phyloP scores from a whole-genome alignment of 2,113 vertebrate species.

The Tenebrosternarchus preto region DNA sequence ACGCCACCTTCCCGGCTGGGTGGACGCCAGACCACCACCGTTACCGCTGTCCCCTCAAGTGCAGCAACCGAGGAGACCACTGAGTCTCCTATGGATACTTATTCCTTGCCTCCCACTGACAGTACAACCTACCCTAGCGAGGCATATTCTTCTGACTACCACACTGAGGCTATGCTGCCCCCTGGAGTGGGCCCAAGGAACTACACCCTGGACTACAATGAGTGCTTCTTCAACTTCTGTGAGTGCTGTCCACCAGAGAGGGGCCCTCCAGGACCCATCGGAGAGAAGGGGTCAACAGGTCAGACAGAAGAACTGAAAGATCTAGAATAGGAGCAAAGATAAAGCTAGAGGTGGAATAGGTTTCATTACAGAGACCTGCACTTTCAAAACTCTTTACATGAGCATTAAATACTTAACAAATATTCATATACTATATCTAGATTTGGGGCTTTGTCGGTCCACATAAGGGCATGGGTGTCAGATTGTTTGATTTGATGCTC shows the following conservation, averaged over 20 bases:
- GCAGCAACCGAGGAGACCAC: conserved; percentile 61
- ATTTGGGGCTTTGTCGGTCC: conserved; percentile 2
- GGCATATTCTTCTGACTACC: conserved; percentile 65
- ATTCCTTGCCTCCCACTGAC: conserved; percentile 58
- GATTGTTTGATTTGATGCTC: conserved; percentile 20
- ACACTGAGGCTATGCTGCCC: conserved; percentile 66
- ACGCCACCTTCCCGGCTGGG: conserved; percentile 30
- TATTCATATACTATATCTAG: conserved; percentile 28
- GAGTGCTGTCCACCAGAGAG: conserved; percentile 81
- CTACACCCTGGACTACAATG: conserved; percentile 79
- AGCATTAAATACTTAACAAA: conserved; percentile 19
- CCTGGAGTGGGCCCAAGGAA: conserved; percentile 74
- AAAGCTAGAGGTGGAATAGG: conserved; percentile 32
- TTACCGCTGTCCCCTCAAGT: conserved; percentile 49
- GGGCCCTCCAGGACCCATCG: conserved; percentile 76
- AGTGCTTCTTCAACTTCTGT: conserved; percentile 91
- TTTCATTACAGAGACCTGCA: conserved; percentile 25
- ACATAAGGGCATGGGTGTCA: not conserved
- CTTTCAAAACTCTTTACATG: conserved; percentile 32
- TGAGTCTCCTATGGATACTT: conserved; percentile 65
- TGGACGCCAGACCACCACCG: conserved; percentile 59
- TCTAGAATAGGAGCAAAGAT: conserved; percentile 3
- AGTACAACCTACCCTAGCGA: conserved; percentile 62
- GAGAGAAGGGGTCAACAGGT: conserved; percentile 81
- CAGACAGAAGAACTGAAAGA: conserved; percentile 48